These are phyloP conservation scores for Trichoplusia ni DNA, from an alignment of 1,140 invertebrate species.

Conservation along the genomic window DNA sequence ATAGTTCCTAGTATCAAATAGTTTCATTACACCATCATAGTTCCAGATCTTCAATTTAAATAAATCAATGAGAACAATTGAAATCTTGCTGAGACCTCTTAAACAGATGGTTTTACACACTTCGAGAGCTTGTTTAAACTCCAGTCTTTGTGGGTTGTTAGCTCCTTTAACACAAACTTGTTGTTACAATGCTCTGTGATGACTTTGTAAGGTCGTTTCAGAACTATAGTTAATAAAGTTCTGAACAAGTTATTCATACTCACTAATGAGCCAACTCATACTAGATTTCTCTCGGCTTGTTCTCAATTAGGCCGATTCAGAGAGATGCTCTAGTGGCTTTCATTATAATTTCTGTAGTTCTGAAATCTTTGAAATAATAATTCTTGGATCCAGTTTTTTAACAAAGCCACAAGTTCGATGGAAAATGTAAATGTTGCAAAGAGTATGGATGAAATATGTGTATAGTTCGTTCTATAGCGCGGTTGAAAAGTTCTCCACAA, in stretches of 20 bases:
- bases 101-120: slow-evolving; percentile 9
- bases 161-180: slow-evolving; percentile 15
- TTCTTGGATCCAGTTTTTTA: not conserved
- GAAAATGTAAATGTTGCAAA: no score
- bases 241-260: slow-evolving; percentile 30
- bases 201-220: slow-evolving; percentile 13
- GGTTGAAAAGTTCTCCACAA: no score
- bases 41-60: not conserved
- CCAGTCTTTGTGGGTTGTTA: not conserved
- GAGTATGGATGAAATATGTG: no score
- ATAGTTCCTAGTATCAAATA: not conserved
- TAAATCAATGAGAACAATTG: slow-evolving; percentile 18
- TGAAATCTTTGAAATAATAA: slow-evolving; percentile 1
- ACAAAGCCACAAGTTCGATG: no score
- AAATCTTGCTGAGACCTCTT: slow-evolving; percentile 9
- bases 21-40: not conserved
- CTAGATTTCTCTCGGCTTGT: slow-evolving; percentile 18
- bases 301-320: slow-evolving; percentile 32
- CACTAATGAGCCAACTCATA: slow-evolving; percentile 30
- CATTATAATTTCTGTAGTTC: slow-evolving; percentile 28
- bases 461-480: no score
- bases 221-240: slow-evolving; percentile 37
- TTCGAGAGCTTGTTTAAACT: slow-evolving; percentile 8
- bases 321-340: slow-evolving; percentile 3
- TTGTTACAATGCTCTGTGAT: slow-evolving; percentile 19